These are phyloP conservation scores for Diaperis boleti DNA, from an alignment of 2,888 invertebrate species.

Conservation along the genomic window DNA sequence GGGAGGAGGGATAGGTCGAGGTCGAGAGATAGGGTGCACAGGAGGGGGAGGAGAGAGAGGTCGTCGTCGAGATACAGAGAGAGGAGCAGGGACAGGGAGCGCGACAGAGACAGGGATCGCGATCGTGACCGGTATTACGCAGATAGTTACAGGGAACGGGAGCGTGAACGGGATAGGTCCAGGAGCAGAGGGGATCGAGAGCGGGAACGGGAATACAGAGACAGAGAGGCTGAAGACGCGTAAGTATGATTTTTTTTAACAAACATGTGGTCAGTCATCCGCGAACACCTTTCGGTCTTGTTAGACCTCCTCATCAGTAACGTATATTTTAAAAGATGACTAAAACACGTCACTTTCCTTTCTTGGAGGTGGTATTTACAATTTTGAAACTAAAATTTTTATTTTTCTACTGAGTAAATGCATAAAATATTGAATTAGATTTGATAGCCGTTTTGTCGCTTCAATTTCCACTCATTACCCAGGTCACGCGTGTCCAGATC, in stretches of 20 bases:
- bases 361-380: too few species aligned
- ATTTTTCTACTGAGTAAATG: too few species aligned
- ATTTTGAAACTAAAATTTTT: too few species aligned
- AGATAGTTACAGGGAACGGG: slow-evolving; percentile 71
- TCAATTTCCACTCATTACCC: slow-evolving; percentile 10
- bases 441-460: too few species aligned
- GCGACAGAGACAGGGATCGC: slow-evolving; percentile 63
- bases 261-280: too few species aligned
- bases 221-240: slow-evolving; percentile 83
- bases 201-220: slow-evolving; percentile 78
- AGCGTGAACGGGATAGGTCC: slow-evolving; percentile 74
- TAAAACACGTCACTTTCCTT: too few species aligned
- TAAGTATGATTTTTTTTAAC: slow-evolving; percentile 61
- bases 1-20: slow-evolving; percentile 72
- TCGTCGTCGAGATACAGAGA: slow-evolving; percentile 68
- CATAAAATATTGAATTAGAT: too few species aligned
- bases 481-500: slow-evolving; percentile 63
- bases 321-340: too few species aligned
- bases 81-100: slow-evolving; percentile 69
- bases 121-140: slow-evolving; percentile 66
- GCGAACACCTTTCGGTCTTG: too few species aligned
- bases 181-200: slow-evolving; percentile 82
- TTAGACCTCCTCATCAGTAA: too few species aligned
- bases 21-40: slow-evolving; percentile 63
- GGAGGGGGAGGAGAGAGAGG: slow-evolving; percentile 63